Evolutionary conservation across 2,888 invertebrate genomes (phyloP).

Genomic region (Stenodera caucasica): DNA sequence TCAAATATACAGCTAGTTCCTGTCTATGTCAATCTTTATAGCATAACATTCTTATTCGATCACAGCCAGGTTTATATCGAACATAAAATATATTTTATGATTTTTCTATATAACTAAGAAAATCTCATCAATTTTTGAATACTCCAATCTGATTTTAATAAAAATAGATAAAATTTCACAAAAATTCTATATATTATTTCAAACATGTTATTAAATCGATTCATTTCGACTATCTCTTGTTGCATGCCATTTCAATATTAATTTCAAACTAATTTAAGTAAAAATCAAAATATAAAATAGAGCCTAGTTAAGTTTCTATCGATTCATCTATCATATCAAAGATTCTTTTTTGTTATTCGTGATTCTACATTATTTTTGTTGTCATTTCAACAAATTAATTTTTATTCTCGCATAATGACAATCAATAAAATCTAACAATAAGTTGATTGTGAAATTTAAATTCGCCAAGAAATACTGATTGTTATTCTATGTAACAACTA

Average conservation of each 20-base stretch:
- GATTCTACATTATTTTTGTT: no score
- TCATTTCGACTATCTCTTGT: slow-evolving; percentile 18
- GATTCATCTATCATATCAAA: slow-evolving; percentile 22
- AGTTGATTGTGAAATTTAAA: no score
- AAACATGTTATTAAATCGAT: slow-evolving; percentile 9
- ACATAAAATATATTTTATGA: slow-evolving; percentile 37
- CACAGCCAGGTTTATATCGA: slow-evolving; percentile 30
- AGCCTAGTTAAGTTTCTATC: slow-evolving; percentile 35
- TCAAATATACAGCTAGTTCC: slow-evolving; percentile 30
- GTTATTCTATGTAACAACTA: neutral
- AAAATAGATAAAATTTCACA: slow-evolving; percentile 14
- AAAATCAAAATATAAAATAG: slow-evolving; percentile 37
- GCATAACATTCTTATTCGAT: slow-evolving; percentile 34
- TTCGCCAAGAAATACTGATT: neutral
- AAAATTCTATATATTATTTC: neutral
- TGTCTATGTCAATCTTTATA: slow-evolving; percentile 36
- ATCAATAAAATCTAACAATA: no score
- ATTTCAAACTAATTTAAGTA: slow-evolving; percentile 35
- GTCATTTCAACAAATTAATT: no score
- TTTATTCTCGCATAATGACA: no score
- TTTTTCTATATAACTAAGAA: slow-evolving; percentile 33
- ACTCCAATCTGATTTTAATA: slow-evolving; percentile 20
- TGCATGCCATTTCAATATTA: slow-evolving; percentile 39
- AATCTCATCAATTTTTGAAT: slow-evolving; percentile 35
- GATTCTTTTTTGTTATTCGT: neutral